Evolutionary conservation across 2,113 vertebrate species (phyloP).

Genomic region (Xenus cinereus): DNA sequence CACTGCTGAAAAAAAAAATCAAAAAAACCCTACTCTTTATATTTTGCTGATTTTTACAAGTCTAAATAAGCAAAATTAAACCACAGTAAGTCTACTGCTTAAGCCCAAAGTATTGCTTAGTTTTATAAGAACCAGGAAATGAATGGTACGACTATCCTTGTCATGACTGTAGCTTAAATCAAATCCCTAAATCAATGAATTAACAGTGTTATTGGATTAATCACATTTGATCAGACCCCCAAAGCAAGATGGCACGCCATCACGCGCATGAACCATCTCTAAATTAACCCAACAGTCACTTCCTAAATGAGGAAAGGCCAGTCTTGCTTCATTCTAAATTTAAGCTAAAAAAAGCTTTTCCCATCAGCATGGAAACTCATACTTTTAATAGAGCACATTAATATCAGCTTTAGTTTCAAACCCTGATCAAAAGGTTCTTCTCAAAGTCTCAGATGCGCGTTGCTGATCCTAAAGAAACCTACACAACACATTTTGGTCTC

Average conservation of each 20-base stretch:
- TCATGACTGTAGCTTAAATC: background rate
- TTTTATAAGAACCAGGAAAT: background rate
- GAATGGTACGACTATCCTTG: background rate
- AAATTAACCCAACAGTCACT: background rate
- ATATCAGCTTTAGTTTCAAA: background rate
- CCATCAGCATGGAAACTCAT: background rate
- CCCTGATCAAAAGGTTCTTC: background rate
- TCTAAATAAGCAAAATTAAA: background rate
- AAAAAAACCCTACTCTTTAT: rapidly evolving
- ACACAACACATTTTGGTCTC: background rate
- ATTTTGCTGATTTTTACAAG: background rate
- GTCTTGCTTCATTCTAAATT: background rate
- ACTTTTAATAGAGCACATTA: background rate
- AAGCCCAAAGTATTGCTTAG: background rate
- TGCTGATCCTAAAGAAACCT: background rate
- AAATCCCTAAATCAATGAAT: background rate
- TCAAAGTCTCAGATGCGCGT: background rate
- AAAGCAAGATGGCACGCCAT: background rate
- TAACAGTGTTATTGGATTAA: background rate
- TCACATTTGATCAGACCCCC: background rate
- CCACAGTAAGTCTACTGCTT: background rate
- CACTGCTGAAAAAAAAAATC: background rate
- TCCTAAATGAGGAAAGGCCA: background rate
- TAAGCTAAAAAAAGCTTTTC: background rate
- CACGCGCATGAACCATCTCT: background rate